Percentiles rank a stretch among this genome's conserved stretches.
Evolutionary conservation across 2,113 vertebrate species (phyloP).

Genomic region (Panthera uncia): DNA sequence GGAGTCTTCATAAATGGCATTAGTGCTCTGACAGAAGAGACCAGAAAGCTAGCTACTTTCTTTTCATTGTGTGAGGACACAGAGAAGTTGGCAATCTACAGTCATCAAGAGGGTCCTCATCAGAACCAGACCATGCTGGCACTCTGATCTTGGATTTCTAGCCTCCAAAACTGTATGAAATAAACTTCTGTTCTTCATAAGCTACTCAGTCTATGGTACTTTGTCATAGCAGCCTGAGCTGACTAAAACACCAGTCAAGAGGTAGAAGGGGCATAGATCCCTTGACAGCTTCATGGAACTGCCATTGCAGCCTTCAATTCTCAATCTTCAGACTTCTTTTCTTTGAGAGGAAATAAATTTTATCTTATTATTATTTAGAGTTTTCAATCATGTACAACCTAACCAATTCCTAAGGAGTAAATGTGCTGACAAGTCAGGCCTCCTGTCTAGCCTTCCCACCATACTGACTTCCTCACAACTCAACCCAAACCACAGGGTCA

Average conservation of each 20-base stretch:
- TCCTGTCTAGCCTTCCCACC: not conserved
- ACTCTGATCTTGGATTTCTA: not conserved
- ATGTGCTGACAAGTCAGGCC: not conserved
- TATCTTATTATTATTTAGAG: not conserved
- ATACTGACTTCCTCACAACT: not conserved
- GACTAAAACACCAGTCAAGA: not conserved
- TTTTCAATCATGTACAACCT: not conserved
- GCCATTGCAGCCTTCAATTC: not conserved
- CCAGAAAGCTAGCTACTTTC: not conserved
- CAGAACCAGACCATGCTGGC: not conserved
- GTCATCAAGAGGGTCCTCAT: not conserved
- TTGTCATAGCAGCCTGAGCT: not conserved
- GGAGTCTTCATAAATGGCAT: not conserved
- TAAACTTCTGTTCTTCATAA: not conserved
- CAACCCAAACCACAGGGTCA: not conserved
- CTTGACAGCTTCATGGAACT: not conserved
- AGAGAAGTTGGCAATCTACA: not conserved
- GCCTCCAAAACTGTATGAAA: not conserved
- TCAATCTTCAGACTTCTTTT: not conserved
- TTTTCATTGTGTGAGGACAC: not conserved
- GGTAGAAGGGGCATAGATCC: not conserved
- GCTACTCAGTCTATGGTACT: not conserved
- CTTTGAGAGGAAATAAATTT: conserved; percentile 6
- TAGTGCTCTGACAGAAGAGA: not conserved
- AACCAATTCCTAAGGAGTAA: not conserved